A percentile compares a stretch with the other conserved stretches of the same genome.
Conservation (phyloP, 2,888 invertebrate species). For the Gnatocerus cornutus region DNA sequence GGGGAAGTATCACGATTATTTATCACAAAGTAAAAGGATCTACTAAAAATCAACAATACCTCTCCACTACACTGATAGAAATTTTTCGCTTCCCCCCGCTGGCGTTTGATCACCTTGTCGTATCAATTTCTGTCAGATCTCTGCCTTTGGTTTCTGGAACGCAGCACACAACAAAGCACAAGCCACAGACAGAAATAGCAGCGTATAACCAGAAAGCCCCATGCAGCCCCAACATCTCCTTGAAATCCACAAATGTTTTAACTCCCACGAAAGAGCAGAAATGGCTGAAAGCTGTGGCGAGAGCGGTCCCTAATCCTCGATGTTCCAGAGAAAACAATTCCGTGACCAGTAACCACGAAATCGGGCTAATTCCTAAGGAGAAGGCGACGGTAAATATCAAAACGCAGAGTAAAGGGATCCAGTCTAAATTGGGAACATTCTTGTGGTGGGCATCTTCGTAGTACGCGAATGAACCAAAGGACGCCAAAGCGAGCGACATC, state of each 20-base stretch:
- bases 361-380: slow-evolving; percentile 90
- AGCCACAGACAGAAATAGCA: slow-evolving; percentile 84
- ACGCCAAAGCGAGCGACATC: slow-evolving; percentile 90
- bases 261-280: slow-evolving; percentile 90
- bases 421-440: slow-evolving; percentile 77
- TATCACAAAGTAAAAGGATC: slow-evolving; percentile 27
- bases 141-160: slow-evolving; percentile 94
- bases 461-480: slow-evolving; percentile 89
- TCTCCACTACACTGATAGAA: slow-evolving; percentile 64
- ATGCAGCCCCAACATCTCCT: slow-evolving; percentile 82
- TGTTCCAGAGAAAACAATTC: slow-evolving; percentile 89
- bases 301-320: slow-evolving; percentile 89
- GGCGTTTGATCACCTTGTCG: slow-evolving; percentile 68
- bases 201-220: slow-evolving; percentile 94
- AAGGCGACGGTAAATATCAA: slow-evolving; percentile 89
- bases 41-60: slow-evolving; percentile 60
- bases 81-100: slow-evolving; percentile 59
- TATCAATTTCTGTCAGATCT: slow-evolving; percentile 91
- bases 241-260: slow-evolving; percentile 89
- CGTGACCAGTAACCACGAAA: slow-evolving; percentile 88
- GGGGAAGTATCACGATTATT: slow-evolving; percentile 49
- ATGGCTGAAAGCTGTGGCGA: slow-evolving; percentile 90
- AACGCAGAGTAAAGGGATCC: slow-evolving; percentile 89
- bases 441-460: slow-evolving; percentile 79
- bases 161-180: slow-evolving; percentile 88